Percentiles rank a stretch among this genome's conserved stretches.
phyloP scores from a whole-genome alignment of 2,113 vertebrate genomes.

The Takifugu bimaculatus region DNA sequence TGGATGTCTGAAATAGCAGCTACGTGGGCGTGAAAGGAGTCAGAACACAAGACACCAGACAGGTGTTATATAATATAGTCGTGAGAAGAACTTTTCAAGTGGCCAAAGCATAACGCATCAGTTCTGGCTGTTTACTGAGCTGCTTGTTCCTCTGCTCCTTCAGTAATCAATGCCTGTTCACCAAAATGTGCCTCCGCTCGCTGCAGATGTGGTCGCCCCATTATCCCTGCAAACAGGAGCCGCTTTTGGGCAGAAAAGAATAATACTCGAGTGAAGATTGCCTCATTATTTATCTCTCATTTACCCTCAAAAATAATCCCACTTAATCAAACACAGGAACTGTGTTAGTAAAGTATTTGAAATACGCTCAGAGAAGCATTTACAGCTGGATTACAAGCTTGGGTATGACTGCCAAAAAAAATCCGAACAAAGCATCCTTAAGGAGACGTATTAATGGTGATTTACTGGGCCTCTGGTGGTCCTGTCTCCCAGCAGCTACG shows the following conservation, averaged over 20 bases:
- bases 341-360: too few relatives aligned
- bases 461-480: conserved; percentile 5
- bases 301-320: too few relatives aligned
- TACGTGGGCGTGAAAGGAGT: not conserved
- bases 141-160: conserved; percentile 46
- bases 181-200: conserved; percentile 38
- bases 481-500: conserved; percentile 20
- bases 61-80: conserved; percentile 12
- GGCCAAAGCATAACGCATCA: conserved; percentile 26
- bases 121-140: conserved; percentile 28
- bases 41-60: conserved; percentile 4
- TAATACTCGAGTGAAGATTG: not conserved
- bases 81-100: not conserved
- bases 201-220: conserved; percentile 47
- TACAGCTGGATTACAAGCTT: conserved; percentile 7
- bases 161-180: conserved; percentile 46
- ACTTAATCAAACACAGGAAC: too few relatives aligned
- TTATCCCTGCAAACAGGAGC: conserved; percentile 48
- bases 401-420: not conserved
- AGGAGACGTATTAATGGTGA: conserved; percentile 14
- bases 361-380: not conserved
- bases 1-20: not conserved
- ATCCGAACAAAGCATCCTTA: conserved; percentile 5
- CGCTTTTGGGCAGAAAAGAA: conserved; percentile 4
- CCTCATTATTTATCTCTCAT: too few relatives aligned